These are phyloP conservation scores for Oryzias dopingdopingensis DNA, from an alignment of 2,797 vertebrate genomes.

Conservation along the genomic window DNA sequence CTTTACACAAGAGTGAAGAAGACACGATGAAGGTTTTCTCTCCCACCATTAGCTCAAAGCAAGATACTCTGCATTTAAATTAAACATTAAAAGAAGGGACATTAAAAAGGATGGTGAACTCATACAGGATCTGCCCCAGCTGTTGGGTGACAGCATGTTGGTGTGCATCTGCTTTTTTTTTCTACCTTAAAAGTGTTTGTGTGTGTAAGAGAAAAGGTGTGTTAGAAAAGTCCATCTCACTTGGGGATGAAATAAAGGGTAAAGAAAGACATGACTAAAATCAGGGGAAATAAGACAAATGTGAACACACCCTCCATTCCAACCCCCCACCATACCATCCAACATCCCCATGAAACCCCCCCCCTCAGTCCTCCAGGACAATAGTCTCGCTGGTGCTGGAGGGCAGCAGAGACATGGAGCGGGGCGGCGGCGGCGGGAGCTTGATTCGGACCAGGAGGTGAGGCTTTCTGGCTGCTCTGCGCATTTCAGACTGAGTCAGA, in stretches of 20 bases:
- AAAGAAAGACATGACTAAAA: slow-evolving; percentile 45
- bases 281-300: slow-evolving; percentile 47
- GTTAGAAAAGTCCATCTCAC: slow-evolving; percentile 18
- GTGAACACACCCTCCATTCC: slow-evolving; percentile 20
- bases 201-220: slow-evolving; percentile 25
- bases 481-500: slow-evolving; percentile 90
- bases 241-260: slow-evolving; percentile 55
- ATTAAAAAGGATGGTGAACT: slow-evolving; percentile 31
- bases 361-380: slow-evolving; percentile 85
- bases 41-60: slow-evolving; percentile 63
- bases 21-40: slow-evolving; percentile 74
- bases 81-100: slow-evolving; percentile 57
- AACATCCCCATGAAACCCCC: background rate
- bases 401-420: slow-evolving; percentile 78
- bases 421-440: slow-evolving; percentile 76
- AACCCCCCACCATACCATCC: background rate
- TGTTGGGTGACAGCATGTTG: slow-evolving; percentile 11
- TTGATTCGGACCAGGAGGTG: slow-evolving; percentile 89
- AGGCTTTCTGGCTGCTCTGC: slow-evolving; percentile 88
- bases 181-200: slow-evolving; percentile 19
- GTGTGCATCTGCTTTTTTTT: slow-evolving; percentile 11
- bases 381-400: slow-evolving; percentile 93
- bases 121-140: slow-evolving; percentile 16
- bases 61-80: slow-evolving; percentile 74
- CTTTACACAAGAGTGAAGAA: slow-evolving; percentile 74